phyloP scores from a whole-genome alignment of 2,113 vertebrate genomes.

The Proteles cristata region DNA sequence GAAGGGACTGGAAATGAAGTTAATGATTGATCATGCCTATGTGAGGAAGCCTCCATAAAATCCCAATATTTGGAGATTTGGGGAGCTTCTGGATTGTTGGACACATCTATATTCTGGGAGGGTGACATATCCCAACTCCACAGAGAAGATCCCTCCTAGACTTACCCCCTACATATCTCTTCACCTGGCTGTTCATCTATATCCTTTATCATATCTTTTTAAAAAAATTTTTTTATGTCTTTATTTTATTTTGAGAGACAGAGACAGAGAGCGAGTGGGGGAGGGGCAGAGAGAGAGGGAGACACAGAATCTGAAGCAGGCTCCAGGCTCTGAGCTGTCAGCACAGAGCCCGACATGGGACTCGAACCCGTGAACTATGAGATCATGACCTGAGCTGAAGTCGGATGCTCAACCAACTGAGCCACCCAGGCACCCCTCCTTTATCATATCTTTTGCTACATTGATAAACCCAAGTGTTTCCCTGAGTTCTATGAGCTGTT shows the following conservation, averaged over 20 bases:
- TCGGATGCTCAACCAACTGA: too few species aligned
- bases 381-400: too few species aligned
- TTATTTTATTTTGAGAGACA: too few species aligned
- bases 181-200: neutral
- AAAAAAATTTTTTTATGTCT: too few species aligned
- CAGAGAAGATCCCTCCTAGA: neutral
- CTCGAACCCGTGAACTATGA: too few species aligned
- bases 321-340: too few species aligned
- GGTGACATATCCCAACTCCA: neutral
- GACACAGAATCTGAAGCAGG: too few species aligned
- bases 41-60: neutral
- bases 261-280: too few species aligned
- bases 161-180: neutral
- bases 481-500: neutral
- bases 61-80: too few species aligned
- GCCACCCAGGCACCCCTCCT: neutral
- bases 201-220: neutral
- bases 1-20: neutral
- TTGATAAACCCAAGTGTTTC: neutral
- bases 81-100: neutral
- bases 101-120: neutral
- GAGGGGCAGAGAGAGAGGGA: too few species aligned
- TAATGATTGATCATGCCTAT: neutral
- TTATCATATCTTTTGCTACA: neutral
- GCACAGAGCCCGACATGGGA: too few species aligned